Base-by-base conservation (phyloP, 2,113 vertebrate species). In the Pachypanchax playfairii region DNA sequence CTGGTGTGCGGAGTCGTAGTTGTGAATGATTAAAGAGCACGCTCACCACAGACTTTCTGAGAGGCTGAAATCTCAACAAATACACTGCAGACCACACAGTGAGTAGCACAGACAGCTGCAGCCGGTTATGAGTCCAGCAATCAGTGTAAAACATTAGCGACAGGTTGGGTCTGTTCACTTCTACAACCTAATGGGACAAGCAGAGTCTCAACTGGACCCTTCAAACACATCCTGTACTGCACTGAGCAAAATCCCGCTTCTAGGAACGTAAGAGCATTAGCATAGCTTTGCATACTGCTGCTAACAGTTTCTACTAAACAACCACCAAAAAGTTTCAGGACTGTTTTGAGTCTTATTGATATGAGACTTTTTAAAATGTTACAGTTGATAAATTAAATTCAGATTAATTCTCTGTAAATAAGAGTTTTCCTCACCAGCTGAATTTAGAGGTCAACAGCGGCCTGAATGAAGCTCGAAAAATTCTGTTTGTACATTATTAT, bases 1-100 rank as follows among this genome's bases (percentile, higher is more conserved):
- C 41, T 49, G 55, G 15, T 55, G 52, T 61, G 58, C 14, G 20
- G 47, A 60, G 20, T 48, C 65, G 52, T 24, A 39, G 61, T n/a
- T n/a, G n/a, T 68, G 61, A 53, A 47, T 69, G 73, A 84, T 81
- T 71, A 83, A 67, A 85, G 65, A 22, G 28, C 38, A 25, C 51
- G 78, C 54, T 64, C 25, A 51, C 68, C 65, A 22, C 59, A 24
- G 75, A 28, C 65, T 64, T 73, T 85, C 75, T 0, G 59, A 85
- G 71, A 66, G 38, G 52, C 73, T 75, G 49, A 78, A 87, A 79
- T 87, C 58, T 81, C 46, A 36, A 69, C 72, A 72, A 89, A 87
- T 81, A 85, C 44, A 18, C 69, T 48, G 41, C 41, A 7, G 59
- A 77, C 65, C 83, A 86, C 80, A 83, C 80, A 58, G 55, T 39